These are phyloP conservation scores for Scomber scombrus DNA, from an alignment of 2,113 vertebrate species.

Conservation along the genomic window DNA sequence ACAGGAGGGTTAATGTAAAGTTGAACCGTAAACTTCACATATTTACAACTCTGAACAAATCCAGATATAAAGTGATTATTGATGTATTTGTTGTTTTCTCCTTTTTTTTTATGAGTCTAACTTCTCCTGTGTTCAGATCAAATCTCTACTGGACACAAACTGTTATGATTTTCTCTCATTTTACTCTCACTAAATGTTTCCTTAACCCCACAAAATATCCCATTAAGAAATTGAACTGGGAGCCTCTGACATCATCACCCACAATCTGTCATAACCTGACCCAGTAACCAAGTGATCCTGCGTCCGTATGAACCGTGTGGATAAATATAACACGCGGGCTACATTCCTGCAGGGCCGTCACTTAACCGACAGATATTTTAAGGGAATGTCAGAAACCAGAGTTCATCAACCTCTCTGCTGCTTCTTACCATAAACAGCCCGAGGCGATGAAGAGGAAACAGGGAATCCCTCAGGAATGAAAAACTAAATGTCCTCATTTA, in stretches of 20 bases:
- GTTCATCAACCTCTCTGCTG: slow-evolving; percentile 12
- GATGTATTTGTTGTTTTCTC: too few relatives aligned
- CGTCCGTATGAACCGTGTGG: background rate
- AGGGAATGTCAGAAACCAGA: background rate
- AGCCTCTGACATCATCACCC: background rate
- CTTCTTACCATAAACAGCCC: slow-evolving; percentile 4
- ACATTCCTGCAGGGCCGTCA: slow-evolving; percentile 28
- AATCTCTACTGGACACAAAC: too few relatives aligned
- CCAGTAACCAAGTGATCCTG: background rate
- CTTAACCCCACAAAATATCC: too few relatives aligned
- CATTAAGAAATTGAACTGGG: background rate
- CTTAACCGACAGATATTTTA: background rate
- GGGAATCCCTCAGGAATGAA: background rate
- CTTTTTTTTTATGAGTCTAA: too few relatives aligned
- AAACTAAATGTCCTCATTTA: background rate
- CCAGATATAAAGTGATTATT: too few relatives aligned
- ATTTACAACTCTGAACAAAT: too few relatives aligned
- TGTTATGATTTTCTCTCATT: too few relatives aligned
- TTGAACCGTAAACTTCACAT: too few relatives aligned
- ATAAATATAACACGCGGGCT: background rate
- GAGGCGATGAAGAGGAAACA: background rate
- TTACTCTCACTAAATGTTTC: too few relatives aligned
- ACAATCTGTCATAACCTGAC: background rate
- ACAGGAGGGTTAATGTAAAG: too few relatives aligned
- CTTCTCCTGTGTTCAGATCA: too few relatives aligned